Base-by-base conservation (phyloP, 2,797 vertebrate species). In the Mus caroli region DNA sequence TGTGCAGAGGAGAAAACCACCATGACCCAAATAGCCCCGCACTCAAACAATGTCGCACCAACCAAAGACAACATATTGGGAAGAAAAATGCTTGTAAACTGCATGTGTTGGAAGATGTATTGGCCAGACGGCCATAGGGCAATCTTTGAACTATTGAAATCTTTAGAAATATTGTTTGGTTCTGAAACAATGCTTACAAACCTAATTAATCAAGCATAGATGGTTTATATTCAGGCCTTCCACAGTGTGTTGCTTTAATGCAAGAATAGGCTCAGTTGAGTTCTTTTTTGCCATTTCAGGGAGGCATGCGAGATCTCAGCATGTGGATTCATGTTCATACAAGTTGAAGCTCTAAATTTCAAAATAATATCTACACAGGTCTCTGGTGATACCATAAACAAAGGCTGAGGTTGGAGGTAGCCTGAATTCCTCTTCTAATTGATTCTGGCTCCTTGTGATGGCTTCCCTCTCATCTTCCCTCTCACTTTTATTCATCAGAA, bases 61-160 rank as follows among this genome's bases (percentile, higher is more conserved):
- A 98, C 98, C 98, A 97, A 98, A 99, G 99, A 98, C 99, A 99
- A 98, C 98, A 98, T 98, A 99, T 99, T 98, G 99, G 98, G 98
- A 99, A 98, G 99, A 99, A 99, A 99, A 99, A 99, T 99, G 98
- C 98, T 98, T 98, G 98, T 98, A 98, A 98, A 98, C 97, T 84
- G 92, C 96, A 78, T 97, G 98, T 97, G 98, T 97, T 98, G 97
- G 98, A 99, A 99, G 98, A 99, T 99, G 98, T 99, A 99, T 99
- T 99, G 98, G 98, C 97, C 97, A 97, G 97, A 93, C 88, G 94
- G 98, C 98, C 98, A 99, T 98, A 99, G 98, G 99, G 98, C 98
- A 99, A 98, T 98, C 98, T 99, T 99, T 99, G 98, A 99, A 99
- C 98, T 98, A 99, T 99, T 98, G 98, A 99, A 99, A 98, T 98